Percentiles rank a stretch among this genome's conserved stretches.
Conservation (phyloP, 2,797 vertebrate species). For the Oceanodroma leucorhoa region DNA sequence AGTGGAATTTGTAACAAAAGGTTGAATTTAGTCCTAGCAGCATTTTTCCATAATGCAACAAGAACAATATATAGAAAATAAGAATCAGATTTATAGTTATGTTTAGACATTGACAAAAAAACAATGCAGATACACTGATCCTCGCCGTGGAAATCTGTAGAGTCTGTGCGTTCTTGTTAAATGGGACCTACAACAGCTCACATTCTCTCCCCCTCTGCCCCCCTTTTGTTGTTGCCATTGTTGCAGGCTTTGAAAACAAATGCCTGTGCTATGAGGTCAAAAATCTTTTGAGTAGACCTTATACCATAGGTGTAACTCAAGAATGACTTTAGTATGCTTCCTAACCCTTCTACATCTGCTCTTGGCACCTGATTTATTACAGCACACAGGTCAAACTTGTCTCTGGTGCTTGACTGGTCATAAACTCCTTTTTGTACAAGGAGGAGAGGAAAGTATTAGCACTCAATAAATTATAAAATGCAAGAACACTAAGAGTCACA, state of each 20-base stretch:
- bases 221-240: not conserved
- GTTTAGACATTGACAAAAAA: not conserved
- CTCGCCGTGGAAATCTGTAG: not conserved
- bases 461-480: not conserved
- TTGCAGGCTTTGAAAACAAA: slow-evolving; percentile 32
- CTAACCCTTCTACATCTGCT: not conserved
- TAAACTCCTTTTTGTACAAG: slow-evolving; percentile 18
- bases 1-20: not conserved
- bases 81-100: not conserved
- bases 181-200: not conserved
- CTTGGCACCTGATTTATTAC: slow-evolving; percentile 21
- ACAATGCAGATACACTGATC: not conserved
- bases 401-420: not conserved
- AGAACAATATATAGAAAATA: not conserved
- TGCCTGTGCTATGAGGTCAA: not conserved
- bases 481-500: not conserved
- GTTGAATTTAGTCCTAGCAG: not conserved
- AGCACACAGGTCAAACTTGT: not conserved
- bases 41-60: not conserved
- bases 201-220: not conserved
- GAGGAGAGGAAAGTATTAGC: not conserved
- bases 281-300: not conserved
- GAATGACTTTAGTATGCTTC: not conserved
- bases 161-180: not conserved
- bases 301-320: slow-evolving; percentile 12